A percentile compares a stretch with the other conserved stretches of the same genome.
These are phyloP conservation scores for Oikopleura albicans DNA, from an alignment of 23 tunicate species.

Conservation along the genomic window DNA sequence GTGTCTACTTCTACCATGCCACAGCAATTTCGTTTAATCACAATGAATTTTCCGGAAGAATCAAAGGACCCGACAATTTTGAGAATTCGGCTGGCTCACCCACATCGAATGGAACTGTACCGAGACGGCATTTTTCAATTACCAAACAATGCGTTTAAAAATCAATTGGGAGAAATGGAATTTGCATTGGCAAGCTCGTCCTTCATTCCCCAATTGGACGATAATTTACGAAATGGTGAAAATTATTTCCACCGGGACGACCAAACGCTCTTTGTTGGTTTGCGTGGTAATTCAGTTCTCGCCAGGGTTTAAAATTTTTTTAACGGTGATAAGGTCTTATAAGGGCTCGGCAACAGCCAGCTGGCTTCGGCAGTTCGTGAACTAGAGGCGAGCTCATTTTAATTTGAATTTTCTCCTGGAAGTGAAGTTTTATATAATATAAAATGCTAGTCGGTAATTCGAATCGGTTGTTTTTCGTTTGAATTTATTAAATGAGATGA, in stretches of 20 bases:
- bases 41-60: not conserved
- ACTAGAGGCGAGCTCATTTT: no score
- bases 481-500: no score
- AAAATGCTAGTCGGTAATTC: no score
- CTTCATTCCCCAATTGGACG: not conserved
- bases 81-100: not conserved
- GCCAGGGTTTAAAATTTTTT: no score
- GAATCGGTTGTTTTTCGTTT: no score
- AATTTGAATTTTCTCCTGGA: no score
- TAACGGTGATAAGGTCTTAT: no score
- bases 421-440: no score
- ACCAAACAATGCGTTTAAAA: not conserved
- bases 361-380: no score
- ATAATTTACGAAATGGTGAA: not conserved
- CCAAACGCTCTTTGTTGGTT: not conserved
- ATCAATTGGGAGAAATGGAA: not conserved
- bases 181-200: not conserved
- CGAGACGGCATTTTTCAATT: not conserved
- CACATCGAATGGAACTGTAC: slow-evolving; percentile 15
- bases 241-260: slow-evolving; percentile 14
- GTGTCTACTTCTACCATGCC: not conserved
- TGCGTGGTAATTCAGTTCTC: not conserved
- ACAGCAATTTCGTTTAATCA: not conserved
- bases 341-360: no score
- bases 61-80: not conserved